Conservation (phyloP, 2,113 vertebrate genomes). For the Apodemus speciosus region DNA sequence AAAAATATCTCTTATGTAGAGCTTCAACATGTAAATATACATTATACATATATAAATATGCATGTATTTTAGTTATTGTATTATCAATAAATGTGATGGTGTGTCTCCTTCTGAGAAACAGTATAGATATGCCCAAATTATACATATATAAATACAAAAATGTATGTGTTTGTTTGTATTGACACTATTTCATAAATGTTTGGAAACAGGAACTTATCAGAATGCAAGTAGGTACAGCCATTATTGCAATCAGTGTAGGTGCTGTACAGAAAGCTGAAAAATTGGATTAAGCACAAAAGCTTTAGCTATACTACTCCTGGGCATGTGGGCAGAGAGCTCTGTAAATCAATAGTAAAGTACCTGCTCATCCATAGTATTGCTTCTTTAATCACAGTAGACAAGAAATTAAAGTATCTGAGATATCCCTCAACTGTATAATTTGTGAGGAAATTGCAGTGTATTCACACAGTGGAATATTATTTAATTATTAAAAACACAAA, state of each 20-base stretch:
- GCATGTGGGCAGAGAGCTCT: neutral
- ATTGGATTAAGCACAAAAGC: neutral
- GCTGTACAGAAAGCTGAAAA: neutral
- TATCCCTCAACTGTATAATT: neutral
- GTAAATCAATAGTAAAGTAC: neutral
- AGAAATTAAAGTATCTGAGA: neutral
- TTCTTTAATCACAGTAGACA: neutral
- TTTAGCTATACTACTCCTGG: neutral
- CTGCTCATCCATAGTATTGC: neutral
- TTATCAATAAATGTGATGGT: neutral
- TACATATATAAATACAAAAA: too few species aligned
- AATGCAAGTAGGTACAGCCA: neutral
- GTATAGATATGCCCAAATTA: neutral
- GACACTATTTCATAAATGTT: neutral
- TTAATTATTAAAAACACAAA: neutral
- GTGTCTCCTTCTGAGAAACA: neutral
- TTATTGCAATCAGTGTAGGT: neutral
- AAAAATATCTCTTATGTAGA: neutral
- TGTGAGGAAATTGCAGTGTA: neutral
- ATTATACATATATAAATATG: neutral
- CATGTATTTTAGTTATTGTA: neutral
- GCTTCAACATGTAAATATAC: neutral
- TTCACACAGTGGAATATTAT: neutral
- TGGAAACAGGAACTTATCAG: neutral
- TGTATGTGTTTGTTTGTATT: too few species aligned